Conservation (phyloP, 2,113 vertebrate genomes). For the Neodontobutis hainanensis region DNA sequence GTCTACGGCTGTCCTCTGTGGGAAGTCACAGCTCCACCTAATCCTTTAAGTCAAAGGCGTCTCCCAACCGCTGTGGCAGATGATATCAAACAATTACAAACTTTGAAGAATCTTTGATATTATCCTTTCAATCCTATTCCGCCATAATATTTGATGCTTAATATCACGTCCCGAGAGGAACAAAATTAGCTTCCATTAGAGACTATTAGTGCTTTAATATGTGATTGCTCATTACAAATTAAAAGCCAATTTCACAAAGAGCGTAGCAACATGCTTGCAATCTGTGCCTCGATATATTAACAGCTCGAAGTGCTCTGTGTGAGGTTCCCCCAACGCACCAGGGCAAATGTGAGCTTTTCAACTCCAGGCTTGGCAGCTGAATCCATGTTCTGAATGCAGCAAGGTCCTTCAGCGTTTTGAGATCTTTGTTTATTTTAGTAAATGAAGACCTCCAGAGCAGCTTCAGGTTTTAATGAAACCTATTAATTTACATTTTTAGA, state of each 20-base stretch:
- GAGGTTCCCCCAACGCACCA: constrained; percentile 3
- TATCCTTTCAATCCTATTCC: constrained; percentile 22
- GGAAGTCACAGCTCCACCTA: constrained; percentile 16
- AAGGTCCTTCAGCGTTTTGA: not conserved
- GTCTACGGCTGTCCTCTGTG: constrained; percentile 22
- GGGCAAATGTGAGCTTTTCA: constrained; percentile 7
- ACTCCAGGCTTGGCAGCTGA: constrained; percentile 11
- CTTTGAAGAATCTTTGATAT: constrained; percentile 25
- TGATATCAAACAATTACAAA: constrained; percentile 42
- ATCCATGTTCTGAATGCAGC: not conserved
- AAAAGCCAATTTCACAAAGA: constrained; percentile 62
- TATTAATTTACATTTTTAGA: not conserved
- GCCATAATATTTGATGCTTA: constrained; percentile 20
- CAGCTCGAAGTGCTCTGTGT: constrained; percentile 10
- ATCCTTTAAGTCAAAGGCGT: constrained; percentile 19
- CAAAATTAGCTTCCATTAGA: constrained; percentile 60
- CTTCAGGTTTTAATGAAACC: too few relatives aligned
- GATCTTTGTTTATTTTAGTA: not conserved
- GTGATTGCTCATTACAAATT: constrained; percentile 57
- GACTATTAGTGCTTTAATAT: constrained; percentile 57
- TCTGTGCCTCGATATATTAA: constrained; percentile 30
- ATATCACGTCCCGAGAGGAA: constrained; percentile 23
- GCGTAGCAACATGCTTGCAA: constrained; percentile 33
- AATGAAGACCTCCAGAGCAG: not conserved
- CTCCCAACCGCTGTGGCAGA: constrained; percentile 7